These are phyloP conservation scores for Cirrhinus mrigala DNA, from an alignment of 2,797 vertebrate genomes.

Conservation along the genomic window DNA sequence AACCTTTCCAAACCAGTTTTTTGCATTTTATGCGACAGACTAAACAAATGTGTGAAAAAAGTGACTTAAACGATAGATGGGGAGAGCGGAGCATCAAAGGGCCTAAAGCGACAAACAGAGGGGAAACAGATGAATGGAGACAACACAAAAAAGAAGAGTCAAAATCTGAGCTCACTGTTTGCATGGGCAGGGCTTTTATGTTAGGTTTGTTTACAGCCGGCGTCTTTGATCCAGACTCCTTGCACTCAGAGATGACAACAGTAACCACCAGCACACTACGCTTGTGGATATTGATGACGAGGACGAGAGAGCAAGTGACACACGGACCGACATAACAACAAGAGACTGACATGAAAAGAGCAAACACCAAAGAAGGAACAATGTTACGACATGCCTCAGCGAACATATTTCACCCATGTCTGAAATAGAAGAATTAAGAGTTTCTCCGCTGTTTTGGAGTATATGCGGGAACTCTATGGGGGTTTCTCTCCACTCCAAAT, in stretches of 20 bases:
- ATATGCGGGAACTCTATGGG: slow-evolving; percentile 9
- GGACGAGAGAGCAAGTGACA: slow-evolving; percentile 19
- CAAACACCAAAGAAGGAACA: slow-evolving; percentile 3
- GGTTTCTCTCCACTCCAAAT: slow-evolving; percentile 46
- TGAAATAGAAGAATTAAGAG: not conserved
- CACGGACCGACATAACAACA: not conserved
- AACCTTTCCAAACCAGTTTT: not conserved
- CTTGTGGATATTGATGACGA: not conserved
- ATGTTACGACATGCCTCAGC: not conserved
- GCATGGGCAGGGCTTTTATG: slow-evolving; percentile 22
- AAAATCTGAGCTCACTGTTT: slow-evolving; percentile 8
- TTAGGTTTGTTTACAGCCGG: slow-evolving; percentile 41
- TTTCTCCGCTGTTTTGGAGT: slow-evolving; percentile 1
- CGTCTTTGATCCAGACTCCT: slow-evolving; percentile 45
- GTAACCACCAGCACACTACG: slow-evolving; percentile 26
- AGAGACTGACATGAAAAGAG: not conserved
- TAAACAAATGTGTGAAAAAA: not conserved
- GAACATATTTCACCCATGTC: slow-evolving; percentile 3
- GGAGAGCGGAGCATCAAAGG: slow-evolving; percentile 36
- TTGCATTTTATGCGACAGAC: not conserved
- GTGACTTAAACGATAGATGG: not conserved
- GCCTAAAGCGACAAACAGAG: slow-evolving; percentile 41
- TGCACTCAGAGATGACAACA: slow-evolving; percentile 42
- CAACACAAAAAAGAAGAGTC: slow-evolving; percentile 7
- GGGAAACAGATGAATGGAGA: slow-evolving; percentile 60